A percentile compares a stretch with the other conserved stretches of the same genome.
phyloP scores from a whole-genome alignment of 2,888 invertebrate species.

The Eupithecia subfuscata region DNA sequence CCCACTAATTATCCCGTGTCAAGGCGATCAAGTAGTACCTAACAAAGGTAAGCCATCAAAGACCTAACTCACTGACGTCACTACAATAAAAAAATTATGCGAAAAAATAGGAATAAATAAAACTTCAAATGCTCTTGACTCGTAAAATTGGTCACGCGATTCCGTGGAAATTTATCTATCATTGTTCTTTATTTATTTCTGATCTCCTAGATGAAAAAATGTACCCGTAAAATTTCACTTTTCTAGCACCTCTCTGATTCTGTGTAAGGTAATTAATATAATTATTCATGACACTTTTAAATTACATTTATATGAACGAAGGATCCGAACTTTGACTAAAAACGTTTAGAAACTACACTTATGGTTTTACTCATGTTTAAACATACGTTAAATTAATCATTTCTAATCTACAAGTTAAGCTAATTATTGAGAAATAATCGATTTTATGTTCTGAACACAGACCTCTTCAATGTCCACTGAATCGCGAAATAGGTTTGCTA shows the following conservation, averaged over 20 bases:
- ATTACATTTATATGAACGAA: not conserved
- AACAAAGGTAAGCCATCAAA: not conserved
- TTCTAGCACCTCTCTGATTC: not conserved
- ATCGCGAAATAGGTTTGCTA: constrained; percentile 23
- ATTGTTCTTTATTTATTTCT: not conserved
- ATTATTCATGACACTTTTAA: not conserved
- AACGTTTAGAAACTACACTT: not conserved
- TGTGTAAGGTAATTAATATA: not conserved
- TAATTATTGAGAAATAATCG: not conserved
- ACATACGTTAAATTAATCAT: not conserved
- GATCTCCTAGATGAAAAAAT: not conserved
- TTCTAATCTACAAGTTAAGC: not conserved
- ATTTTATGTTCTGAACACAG: not conserved
- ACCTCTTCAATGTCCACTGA: constrained; percentile 15
- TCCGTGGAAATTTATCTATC: not conserved
- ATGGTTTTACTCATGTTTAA: not conserved
- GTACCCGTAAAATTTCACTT: not conserved
- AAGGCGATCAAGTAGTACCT: constrained; percentile 21
- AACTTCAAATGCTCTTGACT: not conserved
- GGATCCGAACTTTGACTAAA: not conserved
- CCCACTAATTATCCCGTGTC: constrained; percentile 34
- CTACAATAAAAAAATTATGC: not conserved
- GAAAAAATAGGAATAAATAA: not conserved
- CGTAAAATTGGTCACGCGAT: not conserved
- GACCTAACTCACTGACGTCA: not conserved